Conservation (phyloP, 2,113 vertebrate species). For the Microcebus tavaratra region DNA sequence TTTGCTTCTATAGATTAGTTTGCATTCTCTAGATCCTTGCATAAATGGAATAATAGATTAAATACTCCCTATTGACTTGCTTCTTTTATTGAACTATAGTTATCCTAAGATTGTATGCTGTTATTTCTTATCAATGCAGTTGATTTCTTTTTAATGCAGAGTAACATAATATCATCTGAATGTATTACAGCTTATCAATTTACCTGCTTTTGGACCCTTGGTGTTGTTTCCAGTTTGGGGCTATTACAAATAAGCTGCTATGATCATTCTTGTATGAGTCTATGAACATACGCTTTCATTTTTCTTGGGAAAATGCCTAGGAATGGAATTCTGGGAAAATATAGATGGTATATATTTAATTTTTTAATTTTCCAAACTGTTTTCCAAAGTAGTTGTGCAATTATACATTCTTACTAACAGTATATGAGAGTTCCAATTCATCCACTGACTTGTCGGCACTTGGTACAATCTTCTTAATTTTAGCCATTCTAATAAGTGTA, state of each 20-base stretch:
- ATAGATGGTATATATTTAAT: background rate
- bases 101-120: background rate
- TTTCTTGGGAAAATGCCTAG: background rate
- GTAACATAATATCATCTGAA: background rate
- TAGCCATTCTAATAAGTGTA: background rate
- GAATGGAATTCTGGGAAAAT: background rate
- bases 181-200: background rate
- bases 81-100: background rate
- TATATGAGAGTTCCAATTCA: background rate
- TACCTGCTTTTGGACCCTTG: background rate
- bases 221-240: background rate
- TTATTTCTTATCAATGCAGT: background rate
- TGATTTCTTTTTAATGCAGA: background rate
- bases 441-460: background rate
- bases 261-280: background rate
- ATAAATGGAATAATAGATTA: background rate
- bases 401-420: background rate
- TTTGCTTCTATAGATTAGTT: background rate
- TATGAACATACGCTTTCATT: background rate
- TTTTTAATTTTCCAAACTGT: background rate
- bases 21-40: background rate
- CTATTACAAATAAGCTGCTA: background rate
- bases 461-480: background rate
- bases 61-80: background rate
- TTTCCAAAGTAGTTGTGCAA: background rate